Base-by-base conservation (phyloP, 1,140 invertebrate genomes). In the Tetramorium parvispinum region DNA sequence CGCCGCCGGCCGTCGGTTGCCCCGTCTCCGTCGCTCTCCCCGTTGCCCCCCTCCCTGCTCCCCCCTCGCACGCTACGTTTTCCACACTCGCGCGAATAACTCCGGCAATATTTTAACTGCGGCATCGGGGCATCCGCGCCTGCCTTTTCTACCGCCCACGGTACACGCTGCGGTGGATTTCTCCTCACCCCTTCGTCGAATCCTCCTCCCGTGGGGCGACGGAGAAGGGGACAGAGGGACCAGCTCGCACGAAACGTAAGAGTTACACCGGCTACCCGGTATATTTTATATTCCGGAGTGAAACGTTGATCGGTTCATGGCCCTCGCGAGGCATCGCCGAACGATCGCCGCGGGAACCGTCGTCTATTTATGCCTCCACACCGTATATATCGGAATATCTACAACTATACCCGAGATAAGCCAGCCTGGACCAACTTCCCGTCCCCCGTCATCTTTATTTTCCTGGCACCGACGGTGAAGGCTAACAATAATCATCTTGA, bases 21-120 rank as follows among this genome's bases (percentile, higher is more conserved):
- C 40, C 65, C n/a, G 24, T 66, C 65, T 43, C 70, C 43, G 81
- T 61, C 49, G 32, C 53, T 70, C 83, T 51, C 82, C 68, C 86
- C 65, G 46, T 49, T 49, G 79, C 83, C 70, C n/a, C 76, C 66
- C 32, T 57, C 68, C 85, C 65, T 1, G 40, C 37, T 3, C n/a
- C 13, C 4, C 65, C 11, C 13, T 24, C 10, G n/a, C 7, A 10
- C 49, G 75, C 57, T 75, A 87, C 68, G 88, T 71, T 91, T 91
- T 91, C 90, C 90, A 63, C 87, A 89, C 89, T 91, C 85, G 85
- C 87, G 87, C 70, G 88, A 93, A 93, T 93, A 93, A 93, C 93
- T 93, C 88, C 59, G 71, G 89, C 90, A 91, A 93, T 93, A 93
- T 93, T 93, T 93, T 92, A 93, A 91, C 91, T 88, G 87, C 85